phyloP scores from a whole-genome alignment of 2,113 vertebrate species.

The Cromileptes altivelis region DNA sequence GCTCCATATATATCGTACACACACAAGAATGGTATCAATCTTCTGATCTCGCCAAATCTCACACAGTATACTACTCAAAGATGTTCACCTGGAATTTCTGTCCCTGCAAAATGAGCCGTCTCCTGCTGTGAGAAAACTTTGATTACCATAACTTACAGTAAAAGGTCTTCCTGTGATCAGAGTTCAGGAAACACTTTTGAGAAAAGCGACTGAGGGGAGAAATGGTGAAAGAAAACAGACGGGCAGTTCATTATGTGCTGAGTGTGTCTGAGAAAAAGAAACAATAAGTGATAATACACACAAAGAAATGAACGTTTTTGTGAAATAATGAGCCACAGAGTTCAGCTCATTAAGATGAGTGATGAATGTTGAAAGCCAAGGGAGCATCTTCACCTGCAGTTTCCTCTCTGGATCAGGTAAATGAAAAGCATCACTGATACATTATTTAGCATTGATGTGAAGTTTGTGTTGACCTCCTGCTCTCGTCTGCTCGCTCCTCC shows the following conservation, averaged over 20 bases:
- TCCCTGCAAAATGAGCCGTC: background rate
- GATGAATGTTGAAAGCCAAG: background rate
- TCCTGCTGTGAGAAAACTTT: background rate
- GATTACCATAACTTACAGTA: background rate
- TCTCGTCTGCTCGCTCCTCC: too few species aligned
- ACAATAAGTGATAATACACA: background rate
- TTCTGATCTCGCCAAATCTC: background rate
- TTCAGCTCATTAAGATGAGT: slow-evolving; percentile 25
- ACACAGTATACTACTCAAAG: background rate
- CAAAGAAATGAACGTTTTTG: background rate
- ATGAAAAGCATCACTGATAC: background rate
- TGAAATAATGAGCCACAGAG: slow-evolving; percentile 6
- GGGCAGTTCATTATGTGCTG: background rate
- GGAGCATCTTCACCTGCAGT: background rate
- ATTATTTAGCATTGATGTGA: background rate
- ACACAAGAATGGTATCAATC: background rate
- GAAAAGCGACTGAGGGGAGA: background rate
- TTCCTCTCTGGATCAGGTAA: background rate
- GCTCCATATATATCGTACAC: too few species aligned
- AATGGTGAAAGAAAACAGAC: background rate
- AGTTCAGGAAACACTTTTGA: background rate
- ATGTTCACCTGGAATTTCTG: background rate
- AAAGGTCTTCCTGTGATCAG: too few species aligned
- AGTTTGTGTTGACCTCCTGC: background rate
- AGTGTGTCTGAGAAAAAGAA: background rate